Conservation (phyloP, 2,797 vertebrate genomes). For the Loriculus beryllinus region DNA sequence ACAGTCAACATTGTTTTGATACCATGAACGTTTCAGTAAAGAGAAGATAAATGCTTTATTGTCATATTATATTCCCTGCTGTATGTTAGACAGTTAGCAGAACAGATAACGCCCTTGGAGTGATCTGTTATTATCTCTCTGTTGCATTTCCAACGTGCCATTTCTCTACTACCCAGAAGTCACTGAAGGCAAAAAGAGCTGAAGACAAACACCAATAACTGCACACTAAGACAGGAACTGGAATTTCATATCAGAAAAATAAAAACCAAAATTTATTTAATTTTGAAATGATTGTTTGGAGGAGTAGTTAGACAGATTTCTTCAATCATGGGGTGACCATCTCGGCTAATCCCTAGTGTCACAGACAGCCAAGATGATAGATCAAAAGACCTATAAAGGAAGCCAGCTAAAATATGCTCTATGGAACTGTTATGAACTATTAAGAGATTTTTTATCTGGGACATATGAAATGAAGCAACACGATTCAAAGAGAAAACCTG, state of each 20-base stretch:
- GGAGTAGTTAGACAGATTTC: background rate
- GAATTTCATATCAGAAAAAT: background rate
- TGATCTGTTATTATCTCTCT: slow-evolving; percentile 63
- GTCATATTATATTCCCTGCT: slow-evolving; percentile 43
- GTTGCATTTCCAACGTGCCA: slow-evolving; percentile 19
- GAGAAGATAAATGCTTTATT: slow-evolving; percentile 70
- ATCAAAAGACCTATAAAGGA: background rate
- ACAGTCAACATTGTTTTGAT: slow-evolving; percentile 62
- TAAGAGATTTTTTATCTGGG: background rate
- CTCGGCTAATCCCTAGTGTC: background rate
- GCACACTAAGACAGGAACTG: background rate
- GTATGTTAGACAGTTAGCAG: slow-evolving; percentile 63
- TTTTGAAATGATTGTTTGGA: background rate
- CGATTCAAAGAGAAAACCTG: background rate
- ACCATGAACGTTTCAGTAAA: slow-evolving; percentile 55
- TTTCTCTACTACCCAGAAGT: slow-evolving; percentile 6
- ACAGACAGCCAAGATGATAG: background rate
- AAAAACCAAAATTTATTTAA: background rate
- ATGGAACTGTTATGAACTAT: background rate
- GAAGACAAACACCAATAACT: background rate
- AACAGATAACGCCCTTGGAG: slow-evolving; percentile 49
- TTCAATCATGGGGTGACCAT: background rate
- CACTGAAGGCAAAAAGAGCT: background rate
- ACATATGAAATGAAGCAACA: background rate
- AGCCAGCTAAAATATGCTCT: background rate